phyloP scores from a whole-genome alignment of 2,888 invertebrate species.

The Phania funesta region DNA sequence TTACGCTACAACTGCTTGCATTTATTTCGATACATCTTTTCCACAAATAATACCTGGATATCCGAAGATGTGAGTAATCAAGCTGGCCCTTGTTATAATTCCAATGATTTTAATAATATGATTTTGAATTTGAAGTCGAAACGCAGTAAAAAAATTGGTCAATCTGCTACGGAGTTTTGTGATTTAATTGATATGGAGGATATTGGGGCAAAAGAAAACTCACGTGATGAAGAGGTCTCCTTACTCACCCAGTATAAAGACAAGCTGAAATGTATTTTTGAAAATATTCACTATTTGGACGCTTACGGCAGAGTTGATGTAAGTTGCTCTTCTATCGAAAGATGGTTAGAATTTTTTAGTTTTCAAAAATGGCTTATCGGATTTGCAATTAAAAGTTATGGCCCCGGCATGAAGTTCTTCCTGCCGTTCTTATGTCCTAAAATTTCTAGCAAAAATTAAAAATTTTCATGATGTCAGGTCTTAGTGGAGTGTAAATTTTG shows the following conservation, averaged over 20 bases:
- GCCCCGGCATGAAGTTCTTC: too few relatives aligned
- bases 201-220: conserved; percentile 41
- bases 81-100: background rate
- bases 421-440: too few relatives aligned
- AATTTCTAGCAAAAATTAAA: too few relatives aligned
- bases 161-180: conserved; percentile 70
- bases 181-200: conserved; percentile 8
- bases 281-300: conserved; percentile 71
- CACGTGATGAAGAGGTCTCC: conserved; percentile 12
- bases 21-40: conserved; percentile 40
- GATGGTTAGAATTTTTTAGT: background rate
- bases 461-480: too few relatives aligned
- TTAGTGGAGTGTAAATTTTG: too few relatives aligned
- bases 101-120: background rate
- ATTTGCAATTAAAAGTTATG: too few relatives aligned
- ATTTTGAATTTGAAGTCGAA: conserved; percentile 23
- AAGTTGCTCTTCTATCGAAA: conserved; percentile 11
- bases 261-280: conserved; percentile 69
- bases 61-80: conserved; percentile 24
- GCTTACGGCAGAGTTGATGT: conserved; percentile 73
- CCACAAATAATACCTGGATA: conserved; percentile 6
- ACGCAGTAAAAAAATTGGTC: conserved; percentile 53
- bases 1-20: conserved; percentile 21
- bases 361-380: too few relatives aligned
- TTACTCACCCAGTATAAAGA: conserved; percentile 62